Conservation (phyloP, 2,888 invertebrate genomes). For the Drosophila colorata region DNA sequence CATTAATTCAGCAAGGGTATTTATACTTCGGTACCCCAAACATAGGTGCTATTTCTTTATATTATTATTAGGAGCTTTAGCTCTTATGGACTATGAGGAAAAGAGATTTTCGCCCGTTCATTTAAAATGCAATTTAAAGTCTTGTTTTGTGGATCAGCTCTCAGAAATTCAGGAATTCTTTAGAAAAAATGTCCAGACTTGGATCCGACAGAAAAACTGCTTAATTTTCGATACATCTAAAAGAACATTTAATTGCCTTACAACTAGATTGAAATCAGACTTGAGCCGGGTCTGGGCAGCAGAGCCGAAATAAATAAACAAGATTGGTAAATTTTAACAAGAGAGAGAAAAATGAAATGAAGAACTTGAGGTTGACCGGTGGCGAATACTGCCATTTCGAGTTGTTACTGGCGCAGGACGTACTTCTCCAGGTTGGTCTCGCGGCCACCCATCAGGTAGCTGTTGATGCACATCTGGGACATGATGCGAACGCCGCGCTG, state of each 20-base stretch:
- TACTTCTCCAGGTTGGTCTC: constrained; percentile 79
- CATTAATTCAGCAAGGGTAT: too few species aligned
- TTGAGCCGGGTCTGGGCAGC: constrained; percentile 1
- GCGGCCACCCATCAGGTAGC: constrained; percentile 82
- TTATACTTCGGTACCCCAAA: too few species aligned
- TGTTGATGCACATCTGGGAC: constrained; percentile 84
- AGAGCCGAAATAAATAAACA: constrained; percentile 9
- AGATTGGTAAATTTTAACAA: constrained; percentile 14
- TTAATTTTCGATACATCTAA: neutral
- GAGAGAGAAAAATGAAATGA: neutral
- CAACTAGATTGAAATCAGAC: constrained; percentile 23
- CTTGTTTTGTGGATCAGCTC: too few species aligned
- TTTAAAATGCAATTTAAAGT: too few species aligned
- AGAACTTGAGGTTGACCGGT: neutral
- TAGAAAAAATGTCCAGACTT: too few species aligned
- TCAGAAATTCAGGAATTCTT: too few species aligned
- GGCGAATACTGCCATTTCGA: neutral
- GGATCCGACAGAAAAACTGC: neutral
- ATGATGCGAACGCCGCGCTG: constrained; percentile 74
- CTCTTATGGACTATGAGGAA: too few species aligned
- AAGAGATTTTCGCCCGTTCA: too few species aligned
- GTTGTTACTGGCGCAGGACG: constrained; percentile 39
- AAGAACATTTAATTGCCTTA: constrained; percentile 20
- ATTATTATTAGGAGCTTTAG: too few species aligned
- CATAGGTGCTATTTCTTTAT: too few species aligned